Evolutionary conservation across 2,113 vertebrate genomes (phyloP).

Genomic region (Ascaphus truei): DNA sequence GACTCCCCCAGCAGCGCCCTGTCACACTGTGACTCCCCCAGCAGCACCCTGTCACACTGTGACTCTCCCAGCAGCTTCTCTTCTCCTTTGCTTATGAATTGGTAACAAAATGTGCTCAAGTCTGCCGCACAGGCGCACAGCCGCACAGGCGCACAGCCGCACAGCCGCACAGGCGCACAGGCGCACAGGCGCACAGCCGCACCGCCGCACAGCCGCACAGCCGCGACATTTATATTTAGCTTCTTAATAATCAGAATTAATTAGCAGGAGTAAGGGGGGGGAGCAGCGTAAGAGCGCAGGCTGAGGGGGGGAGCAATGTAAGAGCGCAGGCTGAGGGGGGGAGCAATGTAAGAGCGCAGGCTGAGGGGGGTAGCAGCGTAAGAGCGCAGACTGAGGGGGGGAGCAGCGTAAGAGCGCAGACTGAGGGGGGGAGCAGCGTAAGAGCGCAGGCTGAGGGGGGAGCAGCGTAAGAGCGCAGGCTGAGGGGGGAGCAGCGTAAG

Average conservation of each 20-base stretch:
- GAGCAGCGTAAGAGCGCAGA: background rate
- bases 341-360: background rate
- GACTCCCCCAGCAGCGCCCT: too few species aligned
- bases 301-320: background rate
- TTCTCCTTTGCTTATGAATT: background rate
- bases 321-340: background rate
- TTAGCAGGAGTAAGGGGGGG: constrained; percentile 8
- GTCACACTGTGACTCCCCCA: too few species aligned
- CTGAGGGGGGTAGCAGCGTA: background rate
- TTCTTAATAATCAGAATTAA: constrained; percentile 25
- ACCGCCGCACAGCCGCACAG: constrained; percentile 12
- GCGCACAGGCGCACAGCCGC: background rate
- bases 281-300: background rate
- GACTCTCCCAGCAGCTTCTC: background rate
- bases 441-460: too few species aligned
- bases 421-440: background rate
- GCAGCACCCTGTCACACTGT: too few species aligned
- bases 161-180: too few species aligned
- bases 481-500: too few species aligned
- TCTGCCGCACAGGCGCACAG: background rate
- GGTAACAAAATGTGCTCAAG: constrained; percentile 11
- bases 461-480: too few species aligned
- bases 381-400: background rate
- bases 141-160: constrained; percentile 1
- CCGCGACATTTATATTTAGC: constrained; percentile 31